A percentile compares a stretch with the other conserved stretches of the same genome.
Conservation (phyloP, 2,888 invertebrate species). For the Tholera decimalis region DNA sequence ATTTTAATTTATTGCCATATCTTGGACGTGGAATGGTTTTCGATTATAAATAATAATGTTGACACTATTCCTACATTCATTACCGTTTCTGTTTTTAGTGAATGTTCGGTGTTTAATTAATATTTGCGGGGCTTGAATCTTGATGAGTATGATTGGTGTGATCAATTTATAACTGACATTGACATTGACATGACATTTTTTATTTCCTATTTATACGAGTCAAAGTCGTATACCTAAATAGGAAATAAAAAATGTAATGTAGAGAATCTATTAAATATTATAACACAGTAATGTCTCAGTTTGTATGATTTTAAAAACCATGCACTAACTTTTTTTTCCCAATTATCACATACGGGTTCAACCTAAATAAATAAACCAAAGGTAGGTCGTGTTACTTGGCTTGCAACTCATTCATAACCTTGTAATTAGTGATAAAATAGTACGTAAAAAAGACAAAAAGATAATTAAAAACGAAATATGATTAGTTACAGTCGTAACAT, state of each 20-base stretch:
- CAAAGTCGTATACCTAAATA: too few species aligned
- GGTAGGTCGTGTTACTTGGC: too few species aligned
- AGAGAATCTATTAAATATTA: too few species aligned
- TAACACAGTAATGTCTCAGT: neutral
- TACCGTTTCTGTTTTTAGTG: conserved; percentile 40
- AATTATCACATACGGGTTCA: too few species aligned
- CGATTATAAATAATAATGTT: conserved; percentile 71
- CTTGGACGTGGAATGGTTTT: conserved; percentile 71
- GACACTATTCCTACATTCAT: conserved; percentile 64
- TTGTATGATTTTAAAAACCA: neutral
- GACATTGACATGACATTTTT: neutral
- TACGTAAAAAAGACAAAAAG: neutral
- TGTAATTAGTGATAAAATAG: conserved; percentile 13
- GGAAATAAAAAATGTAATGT: too few species aligned
- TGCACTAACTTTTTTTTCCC: too few species aligned
- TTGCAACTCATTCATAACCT: neutral
- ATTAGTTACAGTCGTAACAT: conserved; percentile 48
- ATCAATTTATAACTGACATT: neutral
- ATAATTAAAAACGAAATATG: conserved; percentile 17
- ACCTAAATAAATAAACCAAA: too few species aligned
- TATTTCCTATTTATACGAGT: too few species aligned
- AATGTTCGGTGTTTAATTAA: conserved; percentile 28
- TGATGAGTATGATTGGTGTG: conserved; percentile 7
- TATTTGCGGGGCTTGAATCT: conserved; percentile 9
- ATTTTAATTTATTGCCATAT: conserved; percentile 74